Evolutionary conservation across 2,113 vertebrate species (phyloP).

Genomic region (Neotragus pygmaeus): DNA sequence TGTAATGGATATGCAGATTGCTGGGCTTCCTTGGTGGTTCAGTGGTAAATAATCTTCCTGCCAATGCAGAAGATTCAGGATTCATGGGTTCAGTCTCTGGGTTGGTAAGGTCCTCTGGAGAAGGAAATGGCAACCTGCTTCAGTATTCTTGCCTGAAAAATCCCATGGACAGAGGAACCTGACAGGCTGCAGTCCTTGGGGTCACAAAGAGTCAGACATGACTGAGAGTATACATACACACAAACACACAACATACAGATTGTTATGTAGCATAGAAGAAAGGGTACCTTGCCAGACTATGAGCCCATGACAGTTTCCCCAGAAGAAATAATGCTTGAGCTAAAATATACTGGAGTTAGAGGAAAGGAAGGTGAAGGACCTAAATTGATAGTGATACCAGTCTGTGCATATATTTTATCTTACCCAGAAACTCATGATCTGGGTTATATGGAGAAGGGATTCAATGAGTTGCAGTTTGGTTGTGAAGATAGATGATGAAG

Average conservation of each 20-base stretch:
- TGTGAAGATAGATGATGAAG: background rate
- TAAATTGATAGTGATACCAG: background rate
- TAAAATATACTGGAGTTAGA: background rate
- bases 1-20: too few species aligned
- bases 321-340: background rate
- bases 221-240: background rate
- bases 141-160: background rate
- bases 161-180: background rate
- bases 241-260: background rate
- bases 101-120: too few species aligned
- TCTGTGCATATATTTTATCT: background rate
- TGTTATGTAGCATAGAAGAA: background rate
- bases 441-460: background rate
- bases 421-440: background rate
- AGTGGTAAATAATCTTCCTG: too few species aligned
- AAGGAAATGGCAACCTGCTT: too few species aligned
- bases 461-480: background rate
- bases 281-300: background rate
- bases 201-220: background rate
- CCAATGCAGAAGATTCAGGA: too few species aligned
- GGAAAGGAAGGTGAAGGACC: background rate
- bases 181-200: background rate
- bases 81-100: too few species aligned
- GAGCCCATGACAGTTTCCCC: background rate
- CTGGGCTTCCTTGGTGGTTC: too few species aligned